Percentiles rank a stretch among this genome's conserved stretches.
Conservation (phyloP, 2,797 vertebrate species). For the Coendou prehensilis region DNA sequence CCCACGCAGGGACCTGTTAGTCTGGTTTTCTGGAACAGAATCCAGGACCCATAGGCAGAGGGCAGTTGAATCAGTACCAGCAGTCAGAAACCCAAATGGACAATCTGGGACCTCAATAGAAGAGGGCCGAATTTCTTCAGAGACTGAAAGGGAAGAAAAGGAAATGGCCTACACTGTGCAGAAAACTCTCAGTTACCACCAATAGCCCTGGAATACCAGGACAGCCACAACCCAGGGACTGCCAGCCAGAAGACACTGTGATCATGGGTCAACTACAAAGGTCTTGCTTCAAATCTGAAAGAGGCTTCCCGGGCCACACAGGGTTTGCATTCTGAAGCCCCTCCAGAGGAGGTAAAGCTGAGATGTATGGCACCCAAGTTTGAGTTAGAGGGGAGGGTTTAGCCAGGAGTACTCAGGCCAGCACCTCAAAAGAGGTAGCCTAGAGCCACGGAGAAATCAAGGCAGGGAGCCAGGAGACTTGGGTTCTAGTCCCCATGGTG, state of each 20-base stretch:
- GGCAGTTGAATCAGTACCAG: not conserved
- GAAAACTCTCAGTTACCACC: not conserved
- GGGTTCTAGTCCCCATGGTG: not conserved
- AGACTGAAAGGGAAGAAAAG: not conserved
- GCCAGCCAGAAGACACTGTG: not conserved
- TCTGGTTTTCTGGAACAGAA: not conserved
- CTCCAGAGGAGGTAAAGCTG: not conserved
- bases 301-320: not conserved
- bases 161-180: not conserved
- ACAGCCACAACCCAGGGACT: not conserved
- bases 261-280: not conserved
- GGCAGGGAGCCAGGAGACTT: not conserved
- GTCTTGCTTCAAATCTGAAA: not conserved
- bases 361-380: not conserved
- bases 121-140: not conserved
- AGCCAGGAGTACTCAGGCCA: not conserved
- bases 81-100: not conserved
- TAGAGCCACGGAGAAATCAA: not conserved
- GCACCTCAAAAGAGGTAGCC: not conserved
- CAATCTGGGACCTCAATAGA: not conserved
- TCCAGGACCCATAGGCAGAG: not conserved
- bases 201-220: not conserved
- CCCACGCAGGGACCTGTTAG: not conserved
- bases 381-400: not conserved
- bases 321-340: not conserved